Base-by-base conservation (phyloP, 2,888 invertebrate genomes). In the Diplazon laetatorius region DNA sequence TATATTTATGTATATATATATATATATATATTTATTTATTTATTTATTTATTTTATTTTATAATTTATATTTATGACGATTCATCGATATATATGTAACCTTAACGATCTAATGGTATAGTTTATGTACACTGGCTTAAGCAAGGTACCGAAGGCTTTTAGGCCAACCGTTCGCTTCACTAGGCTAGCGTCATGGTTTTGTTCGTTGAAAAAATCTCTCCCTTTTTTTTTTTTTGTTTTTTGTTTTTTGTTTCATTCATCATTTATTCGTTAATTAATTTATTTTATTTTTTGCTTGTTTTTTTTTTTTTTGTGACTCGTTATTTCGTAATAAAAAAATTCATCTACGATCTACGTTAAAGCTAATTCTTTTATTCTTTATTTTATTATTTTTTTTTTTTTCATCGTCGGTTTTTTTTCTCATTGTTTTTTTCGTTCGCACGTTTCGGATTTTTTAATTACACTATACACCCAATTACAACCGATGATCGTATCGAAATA, bases 61-160 rank as follows among this genome's bases (percentile, higher is more conserved):
- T n/a, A n/a, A n/a, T n/a, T 71, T 60, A 62, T 83, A 80, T 78
- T 76, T 80, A 82, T 79, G 80, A 81, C 81, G 79, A 72, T 72
- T 82, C 57, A 81, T 69, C 78, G 78, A 84, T 83, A 80, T n/a
- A n/a, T n/a, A n/a, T n/a, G n/a, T n/a, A n/a, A n/a, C n/a, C 85
- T 86, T 88, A 85, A 82, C 78, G 66, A 79, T 80, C 80, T 86
- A 86, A 84, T 85, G 87, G 87, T 87, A 87, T 87, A 82, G 66
- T 30, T 30, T 89, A 89, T 89, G 83, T 90, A 89, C 89, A 90
- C 76, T 87, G 85, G 80, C 81, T 87, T 85, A 86, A 85, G 85
- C 87, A 86, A 87, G 85, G 85, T 87, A 88, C 86, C 85, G 83
- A 88, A 84, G 88, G 88, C 84, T 85, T 86, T 30, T 90, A 89